Percentiles rank a stretch among this genome's conserved stretches.
phyloP scores from a whole-genome alignment of 2,113 vertebrate genomes.

The Marmota flaviventris region DNA sequence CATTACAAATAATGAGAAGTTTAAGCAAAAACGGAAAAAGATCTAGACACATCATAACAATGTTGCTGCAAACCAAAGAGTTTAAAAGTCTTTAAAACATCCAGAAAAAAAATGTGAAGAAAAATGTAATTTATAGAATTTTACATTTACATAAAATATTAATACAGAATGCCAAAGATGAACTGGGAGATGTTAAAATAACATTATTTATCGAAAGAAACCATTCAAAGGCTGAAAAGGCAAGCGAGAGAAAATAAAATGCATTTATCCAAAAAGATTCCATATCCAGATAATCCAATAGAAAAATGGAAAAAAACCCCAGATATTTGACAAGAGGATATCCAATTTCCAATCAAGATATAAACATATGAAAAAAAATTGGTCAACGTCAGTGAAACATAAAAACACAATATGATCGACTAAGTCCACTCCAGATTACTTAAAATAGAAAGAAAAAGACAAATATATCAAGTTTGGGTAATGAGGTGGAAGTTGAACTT shows the following conservation, averaged over 20 bases:
- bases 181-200: neutral
- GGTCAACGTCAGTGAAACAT: neutral
- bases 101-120: neutral
- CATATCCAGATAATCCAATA: neutral
- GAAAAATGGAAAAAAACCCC: neutral
- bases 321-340: neutral
- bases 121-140: neutral
- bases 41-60: neutral
- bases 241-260: neutral
- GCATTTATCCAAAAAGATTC: neutral
- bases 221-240: neutral
- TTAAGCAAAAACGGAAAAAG: neutral
- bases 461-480: neutral
- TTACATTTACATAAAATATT: neutral
- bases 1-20: neutral
- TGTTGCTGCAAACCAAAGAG: neutral
- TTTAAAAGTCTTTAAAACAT: neutral
- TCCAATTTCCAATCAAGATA: neutral
- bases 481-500: neutral
- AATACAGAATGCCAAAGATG: neutral
- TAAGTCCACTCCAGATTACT: neutral
- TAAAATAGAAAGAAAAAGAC: neutral
- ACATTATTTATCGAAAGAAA: constrained; percentile 14
- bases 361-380: neutral
- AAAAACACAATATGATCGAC: neutral